phyloP scores from a whole-genome alignment of 2,888 invertebrate species.

The Dynastes hyllus region DNA sequence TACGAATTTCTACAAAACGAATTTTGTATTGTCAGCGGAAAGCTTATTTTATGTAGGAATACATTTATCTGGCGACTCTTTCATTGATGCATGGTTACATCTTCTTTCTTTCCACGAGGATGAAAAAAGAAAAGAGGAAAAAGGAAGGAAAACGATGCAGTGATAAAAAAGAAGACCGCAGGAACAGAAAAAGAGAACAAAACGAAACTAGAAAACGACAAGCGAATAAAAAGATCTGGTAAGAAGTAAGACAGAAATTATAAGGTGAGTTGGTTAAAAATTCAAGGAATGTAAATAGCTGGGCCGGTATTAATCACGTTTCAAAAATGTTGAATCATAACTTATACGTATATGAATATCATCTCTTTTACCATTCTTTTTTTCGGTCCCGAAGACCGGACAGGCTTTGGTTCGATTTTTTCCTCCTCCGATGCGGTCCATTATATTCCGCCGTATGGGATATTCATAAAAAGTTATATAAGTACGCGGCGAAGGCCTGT shows the following conservation, averaged over 20 bases:
- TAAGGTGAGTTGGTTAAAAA: slow-evolving; percentile 40
- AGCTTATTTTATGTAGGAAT: not conserved
- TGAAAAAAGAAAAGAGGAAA: not conserved
- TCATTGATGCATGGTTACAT: not conserved
- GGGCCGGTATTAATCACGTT: slow-evolving; percentile 43
- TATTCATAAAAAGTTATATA: slow-evolving; percentile 17
- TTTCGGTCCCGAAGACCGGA: not conserved
- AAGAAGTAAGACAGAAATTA: slow-evolving; percentile 31
- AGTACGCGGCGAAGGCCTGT: slow-evolving; percentile 5
- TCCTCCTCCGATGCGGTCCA: not conserved
- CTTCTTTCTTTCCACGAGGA: not conserved
- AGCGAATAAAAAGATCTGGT: slow-evolving; percentile 20
- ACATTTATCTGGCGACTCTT: not conserved
- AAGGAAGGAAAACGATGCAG: not conserved
- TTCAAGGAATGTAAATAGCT: slow-evolving; percentile 47
- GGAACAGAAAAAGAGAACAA: slow-evolving; percentile 15
- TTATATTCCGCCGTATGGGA: not conserved
- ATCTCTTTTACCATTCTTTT: slow-evolving; percentile 24
- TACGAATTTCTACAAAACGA: not conserved
- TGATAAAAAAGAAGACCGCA: not conserved
- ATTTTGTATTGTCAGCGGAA: not conserved
- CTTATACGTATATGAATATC: slow-evolving; percentile 14
- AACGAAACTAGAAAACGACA: slow-evolving; percentile 16
- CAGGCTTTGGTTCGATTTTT: not conserved
- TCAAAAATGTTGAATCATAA: slow-evolving; percentile 49